Conservation (phyloP, 1,140 invertebrate genomes). For the Aculops lycopersici region DNA sequence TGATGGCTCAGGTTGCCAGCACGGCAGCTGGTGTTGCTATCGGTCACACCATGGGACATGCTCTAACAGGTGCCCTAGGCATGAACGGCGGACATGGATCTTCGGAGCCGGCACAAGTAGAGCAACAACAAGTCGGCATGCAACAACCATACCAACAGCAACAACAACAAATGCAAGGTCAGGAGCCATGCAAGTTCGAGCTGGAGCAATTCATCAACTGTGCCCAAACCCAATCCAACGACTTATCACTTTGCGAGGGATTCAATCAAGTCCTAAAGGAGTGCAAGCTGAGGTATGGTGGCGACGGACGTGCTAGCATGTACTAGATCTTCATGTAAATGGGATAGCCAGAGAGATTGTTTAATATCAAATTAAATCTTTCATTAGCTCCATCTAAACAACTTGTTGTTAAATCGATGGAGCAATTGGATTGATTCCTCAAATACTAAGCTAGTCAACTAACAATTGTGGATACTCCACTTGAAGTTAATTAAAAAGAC, state of each 20-base stretch:
- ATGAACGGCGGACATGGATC: slow-evolving; percentile 16
- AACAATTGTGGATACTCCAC: too few species aligned
- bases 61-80: slow-evolving; percentile 45
- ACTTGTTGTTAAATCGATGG: too few species aligned
- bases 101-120: slow-evolving; percentile 17
- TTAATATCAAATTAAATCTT: too few species aligned
- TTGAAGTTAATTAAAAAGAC: too few species aligned
- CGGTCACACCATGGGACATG: slow-evolving; percentile 49
- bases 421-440: too few species aligned
- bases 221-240: slow-evolving; percentile 38
- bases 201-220: slow-evolving; percentile 60
- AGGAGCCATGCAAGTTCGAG: slow-evolving; percentile 28
- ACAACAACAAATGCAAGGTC: slow-evolving; percentile 1
- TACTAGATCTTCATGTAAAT: too few species aligned
- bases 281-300: slow-evolving; percentile 22
- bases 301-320: too few species aligned
- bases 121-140: slow-evolving; percentile 14
- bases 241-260: slow-evolving; percentile 51
- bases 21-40: slow-evolving; percentile 16
- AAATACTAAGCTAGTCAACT: too few species aligned
- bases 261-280: slow-evolving; percentile 71
- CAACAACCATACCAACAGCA: slow-evolving; percentile 3
- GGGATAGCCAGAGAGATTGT: too few species aligned
- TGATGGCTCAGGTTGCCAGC: not conserved
- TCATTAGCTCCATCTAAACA: too few species aligned